Evolutionary conservation across 2,113 vertebrate genomes (phyloP).

Genomic region (Anhinga anhinga): DNA sequence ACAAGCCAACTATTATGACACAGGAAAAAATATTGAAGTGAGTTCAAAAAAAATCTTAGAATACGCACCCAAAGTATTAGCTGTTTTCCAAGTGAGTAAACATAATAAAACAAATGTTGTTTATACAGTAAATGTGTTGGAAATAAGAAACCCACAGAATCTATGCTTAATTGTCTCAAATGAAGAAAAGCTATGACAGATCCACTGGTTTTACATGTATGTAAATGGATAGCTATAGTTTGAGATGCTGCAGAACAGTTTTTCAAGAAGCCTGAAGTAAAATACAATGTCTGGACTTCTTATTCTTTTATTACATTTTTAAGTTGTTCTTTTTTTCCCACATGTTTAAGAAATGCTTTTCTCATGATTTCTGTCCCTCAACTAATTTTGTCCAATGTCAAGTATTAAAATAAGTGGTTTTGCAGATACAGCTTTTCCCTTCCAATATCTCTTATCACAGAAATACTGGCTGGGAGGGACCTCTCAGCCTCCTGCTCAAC

Average conservation of each 20-base stretch:
- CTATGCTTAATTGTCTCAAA: background rate
- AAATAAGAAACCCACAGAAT: background rate
- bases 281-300: background rate
- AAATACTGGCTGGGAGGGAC: background rate
- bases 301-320: background rate
- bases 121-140: background rate
- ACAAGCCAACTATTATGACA: slow-evolving; percentile 30
- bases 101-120: background rate
- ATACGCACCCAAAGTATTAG: background rate
- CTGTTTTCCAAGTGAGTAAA: slow-evolving; percentile 36
- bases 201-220: background rate
- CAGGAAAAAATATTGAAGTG: slow-evolving; percentile 2
- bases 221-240: background rate
- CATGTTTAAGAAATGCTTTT: background rate
- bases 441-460: slow-evolving; percentile 42
- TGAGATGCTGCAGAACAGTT: background rate
- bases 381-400: fast-evolving
- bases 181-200: background rate
- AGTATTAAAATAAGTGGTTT: background rate
- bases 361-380: background rate
- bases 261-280: background rate
- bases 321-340: background rate
- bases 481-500: background rate
- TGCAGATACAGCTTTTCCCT: slow-evolving; percentile 11
- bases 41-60: slow-evolving; percentile 13